Evolutionary conservation across 23 tunicate genomes (phyloP).

Genomic region (Halocynthia roretzi): DNA sequence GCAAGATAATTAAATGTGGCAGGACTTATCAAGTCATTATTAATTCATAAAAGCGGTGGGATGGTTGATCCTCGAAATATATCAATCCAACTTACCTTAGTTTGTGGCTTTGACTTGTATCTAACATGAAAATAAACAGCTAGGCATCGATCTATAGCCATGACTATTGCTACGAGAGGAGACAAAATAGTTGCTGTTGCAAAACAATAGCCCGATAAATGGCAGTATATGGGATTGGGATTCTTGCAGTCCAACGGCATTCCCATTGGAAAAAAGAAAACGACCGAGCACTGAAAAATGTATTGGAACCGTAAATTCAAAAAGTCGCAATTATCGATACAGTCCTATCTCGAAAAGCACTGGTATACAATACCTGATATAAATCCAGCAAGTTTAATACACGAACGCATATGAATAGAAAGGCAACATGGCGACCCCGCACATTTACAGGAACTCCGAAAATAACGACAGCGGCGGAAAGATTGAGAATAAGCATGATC

Average conservation of each 20-base stretch:
- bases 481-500: conserved; percentile 27
- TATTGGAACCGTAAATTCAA: neutral
- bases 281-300: conserved; percentile 27
- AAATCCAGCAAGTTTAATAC: conserved; percentile 40
- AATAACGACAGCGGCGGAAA: conserved; percentile 35
- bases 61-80: no score
- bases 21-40: no score
- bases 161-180: conserved; percentile 49
- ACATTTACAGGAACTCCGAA: conserved; percentile 37
- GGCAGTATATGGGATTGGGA: conserved; percentile 20
- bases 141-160: conserved; percentile 45
- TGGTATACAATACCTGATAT: conserved; percentile 19
- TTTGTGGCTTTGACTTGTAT: conserved; percentile 35
- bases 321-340: neutral
- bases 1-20: no score
- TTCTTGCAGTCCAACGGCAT: conserved; percentile 36
- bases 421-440: conserved; percentile 50
- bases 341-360: neutral
- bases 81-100: conserved; percentile 18
- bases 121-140: conserved; percentile 56
- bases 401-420: conserved; percentile 49
- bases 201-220: conserved; percentile 29
- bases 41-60: neutral
- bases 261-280: conserved; percentile 34
- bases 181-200: conserved; percentile 31